Evolutionary conservation across 1,140 invertebrate genomes (phyloP).

Genomic region (Phymastichus coffea): DNA sequence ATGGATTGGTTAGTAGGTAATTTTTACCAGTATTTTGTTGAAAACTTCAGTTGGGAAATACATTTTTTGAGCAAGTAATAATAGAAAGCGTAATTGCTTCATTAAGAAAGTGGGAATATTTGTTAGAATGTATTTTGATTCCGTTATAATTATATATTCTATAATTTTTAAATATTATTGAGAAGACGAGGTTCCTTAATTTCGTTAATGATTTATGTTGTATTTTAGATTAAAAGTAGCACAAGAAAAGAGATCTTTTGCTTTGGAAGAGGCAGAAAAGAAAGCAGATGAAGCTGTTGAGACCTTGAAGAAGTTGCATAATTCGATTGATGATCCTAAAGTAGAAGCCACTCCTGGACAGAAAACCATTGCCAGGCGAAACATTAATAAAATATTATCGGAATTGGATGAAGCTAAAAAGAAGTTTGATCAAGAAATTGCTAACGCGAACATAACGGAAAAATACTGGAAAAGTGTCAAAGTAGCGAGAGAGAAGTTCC

Average conservation of each 20-base stretch:
- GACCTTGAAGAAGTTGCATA: slow-evolving; percentile 43
- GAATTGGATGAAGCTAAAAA: slow-evolving; percentile 63
- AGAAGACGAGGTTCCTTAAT: no score
- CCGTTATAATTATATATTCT: no score
- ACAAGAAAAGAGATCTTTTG: slow-evolving; percentile 56
- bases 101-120: no score
- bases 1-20: no score
- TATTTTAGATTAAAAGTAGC: slow-evolving; percentile 61
- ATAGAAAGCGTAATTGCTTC: no score
- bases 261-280: slow-evolving; percentile 57
- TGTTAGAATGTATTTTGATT: no score
- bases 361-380: slow-evolving; percentile 56
- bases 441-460: slow-evolving; percentile 63
- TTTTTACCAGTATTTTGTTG: no score
- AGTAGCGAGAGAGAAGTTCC: slow-evolving; percentile 67
- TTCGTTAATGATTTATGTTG: no score
- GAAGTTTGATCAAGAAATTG: slow-evolving; percentile 59
- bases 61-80: no score
- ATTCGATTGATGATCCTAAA: slow-evolving; percentile 55
- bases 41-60: no score
- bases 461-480: slow-evolving; percentile 71
- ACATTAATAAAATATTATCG: slow-evolving; percentile 64
- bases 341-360: slow-evolving; percentile 53
- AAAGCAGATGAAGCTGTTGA: slow-evolving; percentile 39
- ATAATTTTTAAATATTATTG: no score